phyloP scores from a whole-genome alignment of 2,113 vertebrate species.

The Thinocorus orbignyianus region DNA sequence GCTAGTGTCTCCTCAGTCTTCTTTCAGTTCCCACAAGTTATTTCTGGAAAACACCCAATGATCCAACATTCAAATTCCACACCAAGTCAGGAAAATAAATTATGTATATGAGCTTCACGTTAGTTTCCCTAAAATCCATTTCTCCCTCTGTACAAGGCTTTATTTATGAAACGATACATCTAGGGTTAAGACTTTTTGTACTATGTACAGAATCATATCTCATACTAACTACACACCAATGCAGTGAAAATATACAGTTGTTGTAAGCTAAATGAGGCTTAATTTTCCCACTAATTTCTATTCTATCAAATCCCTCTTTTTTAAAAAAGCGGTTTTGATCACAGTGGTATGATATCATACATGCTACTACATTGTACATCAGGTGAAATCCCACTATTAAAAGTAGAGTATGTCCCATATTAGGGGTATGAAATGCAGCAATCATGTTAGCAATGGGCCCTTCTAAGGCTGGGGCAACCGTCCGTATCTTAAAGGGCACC shows the following conservation, averaged over 20 bases:
- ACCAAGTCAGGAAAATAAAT: not conserved
- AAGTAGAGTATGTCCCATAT: not conserved
- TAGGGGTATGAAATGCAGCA: not conserved
- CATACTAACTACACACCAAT: not conserved
- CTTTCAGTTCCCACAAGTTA: not conserved
- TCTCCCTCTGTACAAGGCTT: not conserved
- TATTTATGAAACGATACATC: conserved; percentile 1
- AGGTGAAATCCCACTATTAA: not conserved
- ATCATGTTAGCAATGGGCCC: not conserved
- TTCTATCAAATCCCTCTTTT: not conserved
- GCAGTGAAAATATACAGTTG: not conserved
- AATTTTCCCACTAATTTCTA: not conserved
- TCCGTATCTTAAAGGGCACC: rapidly evolving
- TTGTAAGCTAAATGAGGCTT: not conserved
- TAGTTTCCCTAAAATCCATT: not conserved
- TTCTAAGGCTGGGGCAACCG: not conserved
- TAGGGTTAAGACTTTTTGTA: not conserved
- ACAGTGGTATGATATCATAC: not conserved
- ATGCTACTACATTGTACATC: not conserved
- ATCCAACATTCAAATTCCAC: not conserved
- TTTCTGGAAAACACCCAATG: not conserved
- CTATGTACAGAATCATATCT: not conserved
- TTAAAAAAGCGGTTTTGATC: not conserved
- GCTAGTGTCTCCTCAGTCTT: not conserved
- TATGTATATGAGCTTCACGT: not conserved